Evolutionary conservation across 2,888 invertebrate species (phyloP), one percentile per base, ranked within the genome.

Genomic region (Nomada fabriciana): DNA sequence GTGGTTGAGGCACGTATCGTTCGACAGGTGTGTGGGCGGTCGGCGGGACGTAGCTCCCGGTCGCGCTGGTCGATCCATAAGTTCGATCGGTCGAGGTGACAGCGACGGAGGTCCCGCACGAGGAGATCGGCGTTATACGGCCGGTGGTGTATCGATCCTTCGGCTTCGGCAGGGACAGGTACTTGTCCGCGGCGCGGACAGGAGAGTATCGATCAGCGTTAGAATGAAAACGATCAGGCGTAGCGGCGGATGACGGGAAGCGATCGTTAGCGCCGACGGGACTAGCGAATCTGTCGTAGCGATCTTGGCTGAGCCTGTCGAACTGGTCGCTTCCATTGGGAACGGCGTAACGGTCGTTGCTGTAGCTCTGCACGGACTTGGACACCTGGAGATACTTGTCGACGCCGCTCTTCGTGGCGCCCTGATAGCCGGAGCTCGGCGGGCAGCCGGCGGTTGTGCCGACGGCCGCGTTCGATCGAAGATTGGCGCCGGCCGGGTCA

Each of bases 1-100:
- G 93, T 36, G 94, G 94, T 73, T 94, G 94, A 76, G 96, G 96
- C 89, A 96, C 96, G 92, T 96, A 96, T 90, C 96, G 95, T 94
- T 96, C 96, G 88, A 96, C 96, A 50, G 97, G 96, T 89, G 96
- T 96, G 93, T 96, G 97, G 59, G 96, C 96, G 86, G 96, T 96
- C 25, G 96, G 96, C 10, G 96, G 96, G 85, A 96, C 95, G 89
- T 96, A 96, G 71, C 88, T 82, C 23, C 72, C 81, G 53, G 76
- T 64, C 10, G 70, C 76, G 15, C 36, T 77, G 23, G 87, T 84
- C 13, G 91, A 85, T 11, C 89, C 88, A 74, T 92, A 93, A 23
- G 89, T 85, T 60, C 92, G 88, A 42, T 93, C 93, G 11, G 90
- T 85, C 5, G 90, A 83, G 11, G 88, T 82, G 13, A 74, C 74